Conservation (phyloP, 2,888 invertebrate species). For the Amiota communis region DNA sequence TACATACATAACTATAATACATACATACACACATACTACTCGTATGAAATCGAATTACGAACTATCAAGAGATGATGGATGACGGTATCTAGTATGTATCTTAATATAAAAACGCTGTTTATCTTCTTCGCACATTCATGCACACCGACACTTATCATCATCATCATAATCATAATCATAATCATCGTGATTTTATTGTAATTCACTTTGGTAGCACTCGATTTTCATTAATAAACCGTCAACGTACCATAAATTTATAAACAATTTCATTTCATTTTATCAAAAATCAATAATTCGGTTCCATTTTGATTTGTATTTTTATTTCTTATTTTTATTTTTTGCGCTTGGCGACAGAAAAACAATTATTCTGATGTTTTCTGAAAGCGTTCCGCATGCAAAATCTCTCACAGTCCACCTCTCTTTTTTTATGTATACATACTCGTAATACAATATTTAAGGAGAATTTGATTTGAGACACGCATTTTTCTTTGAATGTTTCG, state of each 20-base stretch:
- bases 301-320: neutral
- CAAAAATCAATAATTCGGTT: neutral
- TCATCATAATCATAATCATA: conserved; percentile 54
- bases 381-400: conserved; percentile 40
- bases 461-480: too few species aligned
- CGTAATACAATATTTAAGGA: too few species aligned
- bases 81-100: too few species aligned
- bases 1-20: too few species aligned
- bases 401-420: conserved; percentile 25
- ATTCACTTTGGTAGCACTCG: conserved; percentile 63
- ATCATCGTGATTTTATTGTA: conserved; percentile 29
- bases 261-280: conserved; percentile 43
- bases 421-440: too few species aligned
- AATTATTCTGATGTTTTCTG: conserved; percentile 56
- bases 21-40: too few species aligned
- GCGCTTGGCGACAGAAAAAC: conserved; percentile 54
- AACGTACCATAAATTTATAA: conserved; percentile 63
- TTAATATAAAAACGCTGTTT: too few species aligned
- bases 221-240: conserved; percentile 67
- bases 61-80: too few species aligned
- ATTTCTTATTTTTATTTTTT: conserved; percentile 48
- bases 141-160: conserved; percentile 32
- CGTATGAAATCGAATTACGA: too few species aligned
- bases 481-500: too few species aligned
- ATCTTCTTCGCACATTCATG: too few species aligned